Percentiles rank a stretch among this genome's conserved stretches.
These are phyloP conservation scores for Orycteropus afer DNA, from an alignment of 2,113 vertebrate species.

Conservation along the genomic window DNA sequence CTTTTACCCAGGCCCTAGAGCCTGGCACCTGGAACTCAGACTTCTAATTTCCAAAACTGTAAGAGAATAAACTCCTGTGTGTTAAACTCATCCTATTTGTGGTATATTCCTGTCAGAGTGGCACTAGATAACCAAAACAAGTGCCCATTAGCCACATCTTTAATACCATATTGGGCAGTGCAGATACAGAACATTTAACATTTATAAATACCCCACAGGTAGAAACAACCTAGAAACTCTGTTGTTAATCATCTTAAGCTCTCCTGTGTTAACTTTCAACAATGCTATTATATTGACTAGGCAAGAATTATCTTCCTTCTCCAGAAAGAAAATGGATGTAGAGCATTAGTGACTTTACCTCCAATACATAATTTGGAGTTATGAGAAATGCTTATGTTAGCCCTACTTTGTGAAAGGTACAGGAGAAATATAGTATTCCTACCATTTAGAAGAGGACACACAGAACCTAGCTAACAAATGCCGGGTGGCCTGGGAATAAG, in stretches of 20 bases:
- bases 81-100: too few relatives aligned
- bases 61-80: too few relatives aligned
- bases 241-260: not conserved
- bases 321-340: not conserved
- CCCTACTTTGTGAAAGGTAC: not conserved
- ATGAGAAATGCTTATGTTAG: not conserved
- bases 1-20: too few relatives aligned
- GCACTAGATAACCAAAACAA: too few relatives aligned
- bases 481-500: not conserved
- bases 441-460: not conserved
- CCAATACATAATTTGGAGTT: not conserved
- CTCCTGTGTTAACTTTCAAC: not conserved
- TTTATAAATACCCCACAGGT: not conserved
- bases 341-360: not conserved
- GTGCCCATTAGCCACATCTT: too few relatives aligned
- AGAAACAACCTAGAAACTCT: not conserved
- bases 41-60: too few relatives aligned
- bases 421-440: not conserved
- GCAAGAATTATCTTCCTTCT: slow-evolving; percentile 30
- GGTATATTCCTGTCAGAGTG: too few relatives aligned
- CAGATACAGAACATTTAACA: not conserved
- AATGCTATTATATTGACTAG: not conserved
- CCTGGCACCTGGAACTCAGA: too few relatives aligned
- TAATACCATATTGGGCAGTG: too few relatives aligned
- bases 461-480: not conserved